Evolutionary conservation across 2,888 invertebrate species (phyloP).

Genomic region (Pandemis corylana): DNA sequence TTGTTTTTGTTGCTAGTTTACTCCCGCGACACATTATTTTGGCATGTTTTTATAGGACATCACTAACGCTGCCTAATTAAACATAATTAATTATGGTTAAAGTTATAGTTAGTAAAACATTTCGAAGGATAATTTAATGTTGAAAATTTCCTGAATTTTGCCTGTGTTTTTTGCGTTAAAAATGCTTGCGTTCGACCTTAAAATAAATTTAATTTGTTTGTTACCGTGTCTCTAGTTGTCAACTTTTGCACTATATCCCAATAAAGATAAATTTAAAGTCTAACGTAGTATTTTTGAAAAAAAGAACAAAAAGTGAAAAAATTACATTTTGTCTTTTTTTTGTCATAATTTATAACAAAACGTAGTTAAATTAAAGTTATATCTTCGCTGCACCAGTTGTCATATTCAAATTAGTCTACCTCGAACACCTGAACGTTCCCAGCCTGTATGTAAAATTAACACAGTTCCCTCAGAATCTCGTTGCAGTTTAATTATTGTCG

Average conservation of each 20-base stretch:
- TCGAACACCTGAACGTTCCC: conserved; percentile 4
- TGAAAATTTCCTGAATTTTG: background rate
- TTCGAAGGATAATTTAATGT: background rate
- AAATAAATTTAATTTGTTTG: too few relatives aligned
- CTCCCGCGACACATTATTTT: conserved; percentile 4
- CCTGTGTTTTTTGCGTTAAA: background rate
- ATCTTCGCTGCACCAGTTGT: background rate
- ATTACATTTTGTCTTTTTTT: too few relatives aligned
- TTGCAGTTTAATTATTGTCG: conserved; percentile 64
- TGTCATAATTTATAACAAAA: too few relatives aligned
- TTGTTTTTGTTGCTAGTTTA: conserved; percentile 15
- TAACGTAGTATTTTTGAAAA: too few relatives aligned
- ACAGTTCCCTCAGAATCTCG: background rate
- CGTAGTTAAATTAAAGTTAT: background rate
- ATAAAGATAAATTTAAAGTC: too few relatives aligned
- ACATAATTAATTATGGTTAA: conserved; percentile 8
- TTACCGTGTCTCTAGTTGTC: too few relatives aligned
- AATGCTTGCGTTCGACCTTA: background rate
- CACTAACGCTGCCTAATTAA: background rate
- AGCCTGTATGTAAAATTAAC: conserved; percentile 17
- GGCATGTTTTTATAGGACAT: conserved; percentile 21
- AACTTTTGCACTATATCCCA: too few relatives aligned
- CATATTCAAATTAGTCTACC: background rate
- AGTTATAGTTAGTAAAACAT: background rate
- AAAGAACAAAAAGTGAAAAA: too few relatives aligned